Conservation (phyloP, 2,797 vertebrate species). For the Cheirogaleus major region DNA sequence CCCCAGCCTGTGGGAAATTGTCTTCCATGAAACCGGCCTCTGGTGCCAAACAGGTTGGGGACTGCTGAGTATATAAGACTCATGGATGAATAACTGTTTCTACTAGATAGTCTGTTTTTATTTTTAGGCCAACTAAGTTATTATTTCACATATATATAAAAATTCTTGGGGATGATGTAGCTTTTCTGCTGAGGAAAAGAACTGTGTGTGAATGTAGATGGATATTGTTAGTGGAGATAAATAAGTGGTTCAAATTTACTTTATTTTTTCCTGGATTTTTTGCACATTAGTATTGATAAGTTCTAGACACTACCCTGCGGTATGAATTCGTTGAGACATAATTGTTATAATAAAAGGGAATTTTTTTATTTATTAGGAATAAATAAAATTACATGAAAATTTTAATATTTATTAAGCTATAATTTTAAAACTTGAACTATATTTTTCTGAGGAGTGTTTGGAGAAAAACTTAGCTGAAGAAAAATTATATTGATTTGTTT, state of each 20-base stretch:
- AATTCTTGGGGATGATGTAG: background rate
- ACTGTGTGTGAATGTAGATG: background rate
- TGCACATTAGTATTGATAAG: background rate
- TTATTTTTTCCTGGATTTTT: background rate
- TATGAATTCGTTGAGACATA: constrained; percentile 28
- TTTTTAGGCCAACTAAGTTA: background rate
- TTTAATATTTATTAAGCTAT: constrained; percentile 34
- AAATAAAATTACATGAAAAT: constrained; percentile 56
- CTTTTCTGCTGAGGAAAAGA: constrained; percentile 40
- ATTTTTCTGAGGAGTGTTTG: constrained; percentile 50
- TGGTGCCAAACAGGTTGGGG: too few species aligned
- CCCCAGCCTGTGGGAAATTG: too few species aligned
- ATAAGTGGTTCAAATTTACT: background rate
- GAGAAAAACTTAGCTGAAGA: constrained; percentile 2
- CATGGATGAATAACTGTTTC: background rate
- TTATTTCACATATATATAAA: background rate
- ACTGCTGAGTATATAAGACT: background rate
- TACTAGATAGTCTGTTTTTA: background rate
- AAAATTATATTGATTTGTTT: background rate
- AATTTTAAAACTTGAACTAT: background rate
- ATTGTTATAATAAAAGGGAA: background rate
- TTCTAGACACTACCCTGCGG: background rate
- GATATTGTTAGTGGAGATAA: background rate
- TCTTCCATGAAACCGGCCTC: too few species aligned
- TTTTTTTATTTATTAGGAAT: constrained; percentile 9